Conservation (phyloP, 2,888 invertebrate species). For the Ormyrus nitidulus region DNA sequence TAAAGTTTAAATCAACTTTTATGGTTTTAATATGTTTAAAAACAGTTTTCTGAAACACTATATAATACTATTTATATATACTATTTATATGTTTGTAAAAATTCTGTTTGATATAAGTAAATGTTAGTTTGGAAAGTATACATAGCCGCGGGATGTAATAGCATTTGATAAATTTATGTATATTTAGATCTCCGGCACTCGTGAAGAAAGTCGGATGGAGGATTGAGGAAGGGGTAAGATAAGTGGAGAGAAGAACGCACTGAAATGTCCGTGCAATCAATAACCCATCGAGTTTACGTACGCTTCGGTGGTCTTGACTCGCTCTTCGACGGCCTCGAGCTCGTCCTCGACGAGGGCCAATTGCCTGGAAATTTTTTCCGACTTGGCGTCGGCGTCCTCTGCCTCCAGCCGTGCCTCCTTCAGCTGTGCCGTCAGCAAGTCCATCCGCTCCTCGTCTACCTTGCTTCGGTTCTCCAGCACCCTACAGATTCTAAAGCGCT, state of each 20-base stretch:
- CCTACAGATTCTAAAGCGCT: constrained; percentile 78
- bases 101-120: not conserved
- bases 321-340: constrained; percentile 82
- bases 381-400: constrained; percentile 83
- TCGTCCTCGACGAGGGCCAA: constrained; percentile 83
- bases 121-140: not conserved
- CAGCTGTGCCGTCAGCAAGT: constrained; percentile 80
- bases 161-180: too few relatives aligned
- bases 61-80: too few relatives aligned
- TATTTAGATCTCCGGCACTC: too few relatives aligned
- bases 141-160: too few relatives aligned
- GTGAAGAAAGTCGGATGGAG: too few relatives aligned
- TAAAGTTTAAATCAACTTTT: too few relatives aligned
- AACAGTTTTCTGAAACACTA: too few relatives aligned
- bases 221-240: too few relatives aligned
- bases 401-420: constrained; percentile 82
- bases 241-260: too few relatives aligned
- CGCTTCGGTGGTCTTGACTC: constrained; percentile 81
- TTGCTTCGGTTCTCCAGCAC: constrained; percentile 81
- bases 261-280: too few relatives aligned
- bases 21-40: too few relatives aligned
- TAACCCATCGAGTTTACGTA: constrained; percentile 64
- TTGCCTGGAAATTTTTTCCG: constrained; percentile 83
- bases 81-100: too few relatives aligned
- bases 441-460: constrained; percentile 82